Evolutionary conservation across 2,797 vertebrate genomes (phyloP).

Genomic region (Bufotes viridis): DNA sequence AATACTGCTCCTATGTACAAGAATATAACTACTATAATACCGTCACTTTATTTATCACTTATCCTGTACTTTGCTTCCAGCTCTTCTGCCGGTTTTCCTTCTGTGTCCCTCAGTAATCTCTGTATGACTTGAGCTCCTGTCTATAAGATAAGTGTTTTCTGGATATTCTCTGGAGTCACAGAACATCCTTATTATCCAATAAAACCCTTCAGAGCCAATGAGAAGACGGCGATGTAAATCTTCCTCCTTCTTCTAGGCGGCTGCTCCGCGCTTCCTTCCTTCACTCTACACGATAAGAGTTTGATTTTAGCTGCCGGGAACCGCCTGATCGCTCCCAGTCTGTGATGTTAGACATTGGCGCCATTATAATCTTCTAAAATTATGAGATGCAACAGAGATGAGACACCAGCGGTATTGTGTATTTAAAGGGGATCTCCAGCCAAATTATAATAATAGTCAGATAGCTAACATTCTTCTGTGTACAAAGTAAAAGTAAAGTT

Average conservation of each 20-base stretch:
- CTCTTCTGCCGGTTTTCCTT: too few species aligned
- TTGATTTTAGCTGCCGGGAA: slow-evolving; percentile 2
- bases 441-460: background rate
- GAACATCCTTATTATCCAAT: background rate
- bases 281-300: background rate
- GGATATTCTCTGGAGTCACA: background rate
- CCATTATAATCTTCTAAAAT: background rate
- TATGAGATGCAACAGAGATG: background rate
- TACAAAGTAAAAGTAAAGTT: too few species aligned
- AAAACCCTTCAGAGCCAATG: background rate
- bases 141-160: background rate
- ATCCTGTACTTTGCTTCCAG: too few species aligned
- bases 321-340: background rate
- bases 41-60: too few species aligned
- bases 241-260: background rate
- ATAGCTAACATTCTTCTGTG: background rate
- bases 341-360: background rate
- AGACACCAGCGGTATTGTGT: background rate
- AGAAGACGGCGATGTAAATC: background rate
- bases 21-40: too few species aligned
- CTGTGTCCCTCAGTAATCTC: background rate
- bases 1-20: too few species aligned
- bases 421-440: background rate
- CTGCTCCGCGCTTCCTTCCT: background rate
- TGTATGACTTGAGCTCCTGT: background rate